Base-by-base conservation (phyloP, 2,888 invertebrate genomes). In the Xylophagus ater region DNA sequence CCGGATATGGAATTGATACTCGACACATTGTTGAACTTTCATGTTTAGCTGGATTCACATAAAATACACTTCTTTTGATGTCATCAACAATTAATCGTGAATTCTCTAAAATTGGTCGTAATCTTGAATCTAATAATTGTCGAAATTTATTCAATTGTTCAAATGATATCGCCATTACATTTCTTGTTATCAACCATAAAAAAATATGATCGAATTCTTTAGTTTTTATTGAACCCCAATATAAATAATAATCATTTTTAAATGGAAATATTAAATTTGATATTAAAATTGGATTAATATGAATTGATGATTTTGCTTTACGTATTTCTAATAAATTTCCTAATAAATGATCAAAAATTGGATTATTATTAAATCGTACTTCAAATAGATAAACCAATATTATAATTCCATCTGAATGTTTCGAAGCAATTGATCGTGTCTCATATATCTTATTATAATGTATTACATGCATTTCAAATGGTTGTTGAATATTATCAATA, bases 391-490 rank as follows among this genome's bases (percentile, higher is more conserved):
- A 78, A 36, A 72, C 75, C 15, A 78, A 36, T 44, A 77, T 69
- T 0, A 68, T 62, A 4, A 75, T 67, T 3, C 74, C 75, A 47
- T 78, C 78, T 2, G 63, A 56, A 52, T 76, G 69, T 20, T 64
- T 66, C 10, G 77, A 49, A 0, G 81, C 79, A 25, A 68, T 68
- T 43, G 76, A 69, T 53, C 76, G 76, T 0, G 70, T 74, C 45
- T 70, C 48, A 51, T 78, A 79, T 43, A 70, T 67, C 9, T 70
- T 67, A 51, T 72, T 76, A 53, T 74, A 78, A 51, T 66, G 62
- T 1, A 71, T 67, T 1, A 62, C 68, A 57, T 80, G 81, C 69
- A 80, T 70, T 67, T 81, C 80, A 31, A 71, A 70, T 1, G 78
- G 74, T 50, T 70, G 65, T 19, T 59, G 59, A 25, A 51, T 52